Evolutionary conservation across 2,888 invertebrate genomes (phyloP), one percentile per base, ranked within the genome.

Genomic region (Polymixis lichenea): DNA sequence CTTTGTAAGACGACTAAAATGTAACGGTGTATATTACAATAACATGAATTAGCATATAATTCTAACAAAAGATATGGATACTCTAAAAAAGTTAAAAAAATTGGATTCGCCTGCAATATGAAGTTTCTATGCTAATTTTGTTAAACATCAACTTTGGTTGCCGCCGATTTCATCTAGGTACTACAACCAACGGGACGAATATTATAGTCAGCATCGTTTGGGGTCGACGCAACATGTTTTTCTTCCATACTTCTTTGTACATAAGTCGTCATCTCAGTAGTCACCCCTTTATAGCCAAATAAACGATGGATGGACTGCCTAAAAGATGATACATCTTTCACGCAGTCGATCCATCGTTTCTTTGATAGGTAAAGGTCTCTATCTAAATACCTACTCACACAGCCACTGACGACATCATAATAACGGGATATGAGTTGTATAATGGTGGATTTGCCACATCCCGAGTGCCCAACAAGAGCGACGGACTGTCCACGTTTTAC

Each of bases 361-460:
- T 28, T 22, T 32, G 22, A 6, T 32, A 67, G 17, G 17, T 51
- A 58, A 62, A 60, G 13, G 56, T 61, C 43, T 11, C 11, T 28
- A 62, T 17, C 15, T 51, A 61, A 65, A 66, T 67, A 88, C 56
- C 66, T 67, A 67, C 89, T 88, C 75, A 92, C 91, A 56, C 85
- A 87, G 46, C 94, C 93, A 38, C 83, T 86, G 49, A 84, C 60
- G 22, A 92, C 91, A 67, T 93, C 93, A 69, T 93, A 98, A 89
- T 98, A 97, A 72, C 98, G 95, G 87, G 98, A 97, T 76, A 98
- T 94, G 1, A 98, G 94, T 86, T 98, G 98, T 77, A 98, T 97
- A 75, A 98, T 97, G 0, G 98, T 98, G 0, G 98, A 98, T 91
- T 98, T 98, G 0, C 98, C 98, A 85, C 98, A 98, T 0, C 98